Evolutionary conservation across 1,140 invertebrate species (phyloP).

Genomic region (Mactra quadrangularis): DNA sequence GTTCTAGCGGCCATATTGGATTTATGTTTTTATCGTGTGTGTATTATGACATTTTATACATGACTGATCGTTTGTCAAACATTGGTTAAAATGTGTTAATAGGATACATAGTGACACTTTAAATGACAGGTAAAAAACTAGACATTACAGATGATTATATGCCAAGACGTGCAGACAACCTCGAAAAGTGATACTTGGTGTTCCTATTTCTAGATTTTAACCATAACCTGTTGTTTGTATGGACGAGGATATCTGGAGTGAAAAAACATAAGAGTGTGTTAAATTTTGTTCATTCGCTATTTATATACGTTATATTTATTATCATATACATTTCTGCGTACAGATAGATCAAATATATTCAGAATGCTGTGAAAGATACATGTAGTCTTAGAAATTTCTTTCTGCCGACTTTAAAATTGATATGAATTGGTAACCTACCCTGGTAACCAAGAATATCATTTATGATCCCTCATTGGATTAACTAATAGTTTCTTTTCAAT

Average conservation of each 20-base stretch:
- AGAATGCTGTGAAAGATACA: slow-evolving; percentile 24
- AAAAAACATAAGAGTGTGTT: slow-evolving; percentile 11
- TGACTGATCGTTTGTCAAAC: neutral
- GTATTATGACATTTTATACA: slow-evolving; percentile 26
- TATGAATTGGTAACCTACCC: slow-evolving; percentile 32
- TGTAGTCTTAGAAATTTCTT: too few species aligned
- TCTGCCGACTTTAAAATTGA: slow-evolving; percentile 18
- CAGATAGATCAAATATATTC: slow-evolving; percentile 26
- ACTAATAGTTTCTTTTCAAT: too few species aligned
- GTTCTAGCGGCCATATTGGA: slow-evolving; percentile 30
- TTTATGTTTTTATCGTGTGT: slow-evolving; percentile 16
- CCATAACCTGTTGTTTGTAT: neutral
- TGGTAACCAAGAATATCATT: slow-evolving; percentile 39
- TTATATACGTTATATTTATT: slow-evolving; percentile 48
- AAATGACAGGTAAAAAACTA: neutral
- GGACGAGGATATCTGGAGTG: slow-evolving; percentile 22
- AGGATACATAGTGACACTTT: slow-evolving; percentile 8
- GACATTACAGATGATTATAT: slow-evolving; percentile 16
- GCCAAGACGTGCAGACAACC: slow-evolving; percentile 49
- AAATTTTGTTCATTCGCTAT: slow-evolving; percentile 5
- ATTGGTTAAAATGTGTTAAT: slow-evolving; percentile 28
- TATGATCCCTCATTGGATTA: slow-evolving; percentile 66
- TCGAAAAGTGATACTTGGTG: slow-evolving; percentile 28
- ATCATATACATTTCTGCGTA: slow-evolving; percentile 3
- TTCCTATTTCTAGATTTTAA: slow-evolving; percentile 19